A percentile compares a stretch with the other conserved stretches of the same genome.
phyloP scores from a whole-genome alignment of 64 coral and sea anemone genomes.

The Actinia tenebrosa region DNA sequence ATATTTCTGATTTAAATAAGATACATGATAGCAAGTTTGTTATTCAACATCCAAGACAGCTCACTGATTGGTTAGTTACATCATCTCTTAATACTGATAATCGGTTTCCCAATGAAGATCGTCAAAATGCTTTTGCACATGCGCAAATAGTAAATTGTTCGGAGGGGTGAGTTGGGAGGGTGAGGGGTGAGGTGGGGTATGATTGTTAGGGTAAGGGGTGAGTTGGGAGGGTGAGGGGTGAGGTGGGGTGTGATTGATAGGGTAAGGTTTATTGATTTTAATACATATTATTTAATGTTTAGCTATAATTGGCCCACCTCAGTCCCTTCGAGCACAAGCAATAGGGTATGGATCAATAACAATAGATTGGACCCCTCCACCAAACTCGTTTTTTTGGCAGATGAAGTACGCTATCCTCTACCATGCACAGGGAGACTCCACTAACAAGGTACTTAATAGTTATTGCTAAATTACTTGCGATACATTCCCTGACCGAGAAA shows the following conservation, averaged over 20 bases:
- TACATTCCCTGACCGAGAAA: no score
- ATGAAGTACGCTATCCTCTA: neutral
- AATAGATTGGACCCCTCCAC: neutral
- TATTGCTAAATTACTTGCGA: neutral
- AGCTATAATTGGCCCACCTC: neutral
- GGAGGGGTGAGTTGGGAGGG: neutral
- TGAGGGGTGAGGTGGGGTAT: no score
- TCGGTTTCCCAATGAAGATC: no score
- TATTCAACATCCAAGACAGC: no score
- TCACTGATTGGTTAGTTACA: no score
- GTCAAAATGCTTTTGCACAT: no score
- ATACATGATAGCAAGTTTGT: no score
- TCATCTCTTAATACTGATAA: no score
- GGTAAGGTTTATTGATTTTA: neutral
- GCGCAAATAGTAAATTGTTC: no score
- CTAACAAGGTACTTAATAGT: neutral
- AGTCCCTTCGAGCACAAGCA: neutral
- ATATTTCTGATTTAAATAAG: no score
- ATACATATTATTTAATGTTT: neutral
- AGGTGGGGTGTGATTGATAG: no score
- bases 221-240: no score
- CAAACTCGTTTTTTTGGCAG: neutral
- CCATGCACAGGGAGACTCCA: neutral
- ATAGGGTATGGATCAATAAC: constrained; percentile 10
- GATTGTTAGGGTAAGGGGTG: neutral